phyloP scores from a whole-genome alignment of 2,888 invertebrate species.

The Crioceris asparagi region DNA sequence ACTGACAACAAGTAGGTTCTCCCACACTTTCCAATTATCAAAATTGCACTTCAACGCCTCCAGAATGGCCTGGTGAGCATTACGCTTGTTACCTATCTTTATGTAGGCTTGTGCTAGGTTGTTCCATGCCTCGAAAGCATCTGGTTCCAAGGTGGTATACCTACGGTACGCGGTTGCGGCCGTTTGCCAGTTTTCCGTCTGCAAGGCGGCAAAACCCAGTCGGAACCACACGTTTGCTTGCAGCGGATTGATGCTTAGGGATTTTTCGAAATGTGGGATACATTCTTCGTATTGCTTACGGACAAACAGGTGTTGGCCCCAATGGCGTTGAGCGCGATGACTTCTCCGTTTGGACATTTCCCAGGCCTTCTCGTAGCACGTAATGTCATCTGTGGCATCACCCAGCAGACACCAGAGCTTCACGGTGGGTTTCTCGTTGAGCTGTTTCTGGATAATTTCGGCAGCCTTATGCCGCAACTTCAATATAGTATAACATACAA shows the following conservation, averaged over 20 bases:
- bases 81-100: conserved; percentile 70
- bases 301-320: conserved; percentile 70
- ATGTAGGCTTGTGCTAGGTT: conserved; percentile 92
- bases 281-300: conserved; percentile 68
- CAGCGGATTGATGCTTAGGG: conserved; percentile 75
- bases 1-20: conserved; percentile 82
- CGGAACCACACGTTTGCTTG: conserved; percentile 82
- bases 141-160: conserved; percentile 77
- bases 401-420: conserved; percentile 78
- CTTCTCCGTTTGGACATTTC: conserved; percentile 70
- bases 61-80: conserved; percentile 74
- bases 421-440: conserved; percentile 68
- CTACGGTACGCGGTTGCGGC: conserved; percentile 78
- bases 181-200: conserved; percentile 66
- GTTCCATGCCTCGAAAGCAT: conserved; percentile 96
- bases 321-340: conserved; percentile 77
- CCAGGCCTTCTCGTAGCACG: conserved; percentile 85
- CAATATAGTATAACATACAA: conserved; percentile 78
- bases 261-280: conserved; percentile 70
- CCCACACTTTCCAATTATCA: conserved; percentile 93
- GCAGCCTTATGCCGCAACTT: conserved; percentile 85
- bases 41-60: conserved; percentile 88
- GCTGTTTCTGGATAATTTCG: conserved; percentile 72
- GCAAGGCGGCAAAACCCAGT: conserved; percentile 75
- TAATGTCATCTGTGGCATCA: conserved; percentile 62